phyloP scores from a whole-genome alignment of 2,113 vertebrate species.

The Scytalopus superciliaris region DNA sequence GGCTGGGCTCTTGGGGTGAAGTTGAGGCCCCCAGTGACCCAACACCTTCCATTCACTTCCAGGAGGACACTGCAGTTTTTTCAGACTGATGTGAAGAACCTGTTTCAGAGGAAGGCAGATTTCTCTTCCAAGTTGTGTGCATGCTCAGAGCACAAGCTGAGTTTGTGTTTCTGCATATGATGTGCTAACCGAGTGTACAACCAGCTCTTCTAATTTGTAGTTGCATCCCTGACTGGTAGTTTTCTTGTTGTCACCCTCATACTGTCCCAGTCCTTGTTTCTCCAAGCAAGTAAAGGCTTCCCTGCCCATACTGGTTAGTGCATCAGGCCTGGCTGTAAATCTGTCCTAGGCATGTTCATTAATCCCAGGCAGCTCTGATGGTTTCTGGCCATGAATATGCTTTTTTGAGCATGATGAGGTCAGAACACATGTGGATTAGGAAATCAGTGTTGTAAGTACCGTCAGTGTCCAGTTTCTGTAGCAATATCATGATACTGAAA shows the following conservation, averaged over 20 bases:
- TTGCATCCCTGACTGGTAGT: too few relatives aligned
- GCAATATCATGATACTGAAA: not conserved
- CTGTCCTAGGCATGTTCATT: not conserved
- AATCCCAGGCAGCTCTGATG: not conserved
- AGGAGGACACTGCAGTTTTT: fast-evolving
- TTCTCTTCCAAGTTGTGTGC: not conserved
- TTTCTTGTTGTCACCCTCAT: not conserved
- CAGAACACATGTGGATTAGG: not conserved
- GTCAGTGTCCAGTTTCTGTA: not conserved
- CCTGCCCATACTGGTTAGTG: not conserved
- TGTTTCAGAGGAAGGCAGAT: not conserved
- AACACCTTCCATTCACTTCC: not conserved
- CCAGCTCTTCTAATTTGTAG: not conserved
- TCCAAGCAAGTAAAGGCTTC: not conserved
- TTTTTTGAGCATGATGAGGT: not conserved
- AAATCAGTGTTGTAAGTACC: not conserved
- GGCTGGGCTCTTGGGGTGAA: not conserved
- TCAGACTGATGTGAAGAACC: not conserved
- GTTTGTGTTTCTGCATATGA: not conserved
- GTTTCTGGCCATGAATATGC: not conserved
- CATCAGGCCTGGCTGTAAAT: not conserved
- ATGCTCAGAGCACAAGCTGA: fast-evolving
- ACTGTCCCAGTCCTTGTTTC: not conserved
- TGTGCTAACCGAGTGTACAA: not conserved
- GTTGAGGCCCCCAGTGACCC: not conserved